Conservation (phyloP, 2,888 invertebrate genomes). For the Junonia oenone region DNA sequence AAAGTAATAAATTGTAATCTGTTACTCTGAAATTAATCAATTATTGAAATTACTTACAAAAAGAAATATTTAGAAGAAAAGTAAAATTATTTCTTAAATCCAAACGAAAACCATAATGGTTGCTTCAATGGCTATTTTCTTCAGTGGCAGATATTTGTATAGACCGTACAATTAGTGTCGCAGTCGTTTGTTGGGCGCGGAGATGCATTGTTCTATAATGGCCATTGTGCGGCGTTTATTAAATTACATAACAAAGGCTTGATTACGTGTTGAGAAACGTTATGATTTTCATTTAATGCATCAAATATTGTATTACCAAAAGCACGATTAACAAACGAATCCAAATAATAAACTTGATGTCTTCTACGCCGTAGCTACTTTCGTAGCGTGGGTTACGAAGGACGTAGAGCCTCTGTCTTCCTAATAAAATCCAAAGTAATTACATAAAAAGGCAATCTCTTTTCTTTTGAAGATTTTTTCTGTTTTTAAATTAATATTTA, state of each 20-base stretch:
- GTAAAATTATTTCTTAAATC: neutral
- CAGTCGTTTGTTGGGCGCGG: neutral
- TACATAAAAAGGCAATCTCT: neutral
- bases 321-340: neutral
- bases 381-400: neutral
- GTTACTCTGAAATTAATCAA: too few relatives aligned
- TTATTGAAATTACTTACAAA: too few relatives aligned
- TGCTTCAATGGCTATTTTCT: neutral
- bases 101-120: neutral
- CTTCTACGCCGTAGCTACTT: neutral
- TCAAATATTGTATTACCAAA: neutral
- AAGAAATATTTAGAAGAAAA: neutral
- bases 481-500: neutral
- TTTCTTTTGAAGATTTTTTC: neutral
- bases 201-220: neutral
- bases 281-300: neutral
- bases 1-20: too few relatives aligned
- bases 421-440: too few relatives aligned
- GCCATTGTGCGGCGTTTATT: neutral
- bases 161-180: neutral
- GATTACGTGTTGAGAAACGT: neutral
- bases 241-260: neutral
- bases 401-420: neutral
- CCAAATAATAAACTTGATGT: neutral
- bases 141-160: slow-evolving; percentile 2